Percentiles rank a stretch among this genome's conserved stretches.
Evolutionary conservation across 2,113 vertebrate genomes (phyloP).

Genomic region (Misgurnus mizolepis): DNA sequence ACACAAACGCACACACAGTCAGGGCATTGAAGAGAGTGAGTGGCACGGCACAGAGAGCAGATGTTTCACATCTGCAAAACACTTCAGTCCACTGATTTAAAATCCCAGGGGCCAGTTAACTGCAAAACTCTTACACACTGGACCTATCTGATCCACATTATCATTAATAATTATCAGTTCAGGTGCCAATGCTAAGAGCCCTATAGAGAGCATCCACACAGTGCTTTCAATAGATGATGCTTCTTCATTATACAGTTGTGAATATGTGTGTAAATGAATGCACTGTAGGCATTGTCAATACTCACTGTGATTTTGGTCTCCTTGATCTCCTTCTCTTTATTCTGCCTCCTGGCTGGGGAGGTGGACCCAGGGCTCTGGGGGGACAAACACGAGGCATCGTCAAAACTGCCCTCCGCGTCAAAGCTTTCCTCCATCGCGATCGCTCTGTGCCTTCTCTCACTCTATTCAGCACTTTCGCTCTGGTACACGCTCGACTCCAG

Average conservation of each 20-base stretch:
- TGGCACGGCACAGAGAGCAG: constrained; percentile 41
- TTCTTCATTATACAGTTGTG: background rate
- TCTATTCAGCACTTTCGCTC: constrained; percentile 27
- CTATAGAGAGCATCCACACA: background rate
- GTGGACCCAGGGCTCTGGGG: constrained; percentile 85
- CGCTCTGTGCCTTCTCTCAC: constrained; percentile 48
- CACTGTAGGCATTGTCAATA: constrained; percentile 41
- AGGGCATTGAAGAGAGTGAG: constrained; percentile 14
- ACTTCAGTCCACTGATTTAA: constrained; percentile 38
- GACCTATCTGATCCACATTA: background rate
- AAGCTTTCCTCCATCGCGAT: constrained; percentile 73
- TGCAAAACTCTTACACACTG: constrained; percentile 1
- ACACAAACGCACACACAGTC: background rate
- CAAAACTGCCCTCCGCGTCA: constrained; percentile 84
- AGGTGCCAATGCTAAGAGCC: background rate
- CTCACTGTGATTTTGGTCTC: constrained; percentile 88
- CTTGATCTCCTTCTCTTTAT: constrained; percentile 81
- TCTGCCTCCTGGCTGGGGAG: constrained; percentile 82
- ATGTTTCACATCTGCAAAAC: constrained; percentile 50
- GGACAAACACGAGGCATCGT: constrained; percentile 81
- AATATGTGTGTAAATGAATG: background rate
- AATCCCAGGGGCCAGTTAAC: constrained; percentile 14
- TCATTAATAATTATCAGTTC: constrained; percentile 6
- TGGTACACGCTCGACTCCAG: constrained; percentile 38
- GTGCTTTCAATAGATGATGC: background rate